A percentile compares a stretch with the other conserved stretches of the same genome.
phyloP scores from a whole-genome alignment of 2,113 vertebrate genomes.

The Casuarius casuarius region DNA sequence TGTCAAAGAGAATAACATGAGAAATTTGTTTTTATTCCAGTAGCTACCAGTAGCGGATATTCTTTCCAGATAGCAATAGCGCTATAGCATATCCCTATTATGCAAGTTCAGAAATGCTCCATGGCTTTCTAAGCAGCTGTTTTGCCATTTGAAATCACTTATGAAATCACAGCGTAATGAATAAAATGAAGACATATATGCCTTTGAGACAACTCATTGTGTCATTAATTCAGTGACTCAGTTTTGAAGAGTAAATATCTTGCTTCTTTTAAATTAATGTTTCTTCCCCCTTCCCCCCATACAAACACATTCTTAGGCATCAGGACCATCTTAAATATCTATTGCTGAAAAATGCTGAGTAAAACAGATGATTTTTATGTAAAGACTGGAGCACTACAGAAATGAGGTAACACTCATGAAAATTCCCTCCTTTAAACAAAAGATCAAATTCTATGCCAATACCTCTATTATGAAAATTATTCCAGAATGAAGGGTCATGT shows the following conservation, averaged over 20 bases:
- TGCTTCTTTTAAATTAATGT: constrained; percentile 50
- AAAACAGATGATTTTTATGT: constrained; percentile 18
- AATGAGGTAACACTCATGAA: not conserved
- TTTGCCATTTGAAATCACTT: not conserved
- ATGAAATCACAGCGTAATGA: not conserved
- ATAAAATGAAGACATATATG: not conserved
- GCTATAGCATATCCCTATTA: not conserved
- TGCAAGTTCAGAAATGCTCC: not conserved
- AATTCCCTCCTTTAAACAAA: not conserved
- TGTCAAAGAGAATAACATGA: not conserved
- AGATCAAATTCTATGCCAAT: not conserved
- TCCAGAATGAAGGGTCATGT: not conserved
- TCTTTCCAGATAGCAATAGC: not conserved
- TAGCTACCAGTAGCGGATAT: not conserved
- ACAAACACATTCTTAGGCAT: constrained; percentile 60
- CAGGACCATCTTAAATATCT: constrained; percentile 56
- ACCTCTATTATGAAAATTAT: not conserved
- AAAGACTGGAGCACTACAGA: not conserved
- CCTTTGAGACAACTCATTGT: constrained; percentile 40
- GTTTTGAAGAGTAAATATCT: constrained; percentile 67
- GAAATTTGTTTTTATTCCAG: not conserved
- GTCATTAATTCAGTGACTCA: constrained; percentile 37
- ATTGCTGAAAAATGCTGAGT: not conserved
- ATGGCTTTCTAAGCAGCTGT: not conserved
- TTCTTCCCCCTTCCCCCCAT: constrained; percentile 24